These are phyloP conservation scores for Serinus canaria DNA, from an alignment of 2,113 vertebrate species.

Conservation along the genomic window DNA sequence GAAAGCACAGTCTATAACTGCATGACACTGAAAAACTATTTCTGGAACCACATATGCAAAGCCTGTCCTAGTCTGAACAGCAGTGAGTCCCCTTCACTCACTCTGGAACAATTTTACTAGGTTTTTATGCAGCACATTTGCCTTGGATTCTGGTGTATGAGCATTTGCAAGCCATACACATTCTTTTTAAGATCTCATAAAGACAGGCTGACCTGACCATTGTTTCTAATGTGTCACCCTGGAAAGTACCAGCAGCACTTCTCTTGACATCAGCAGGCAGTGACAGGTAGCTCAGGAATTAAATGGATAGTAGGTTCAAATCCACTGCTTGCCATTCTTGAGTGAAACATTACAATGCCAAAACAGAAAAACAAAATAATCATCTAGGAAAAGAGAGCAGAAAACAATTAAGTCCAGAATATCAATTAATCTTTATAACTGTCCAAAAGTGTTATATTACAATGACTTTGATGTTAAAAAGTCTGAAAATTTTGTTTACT, in stretches of 20 bases:
- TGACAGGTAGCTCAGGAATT: not conserved
- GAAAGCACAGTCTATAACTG: not conserved
- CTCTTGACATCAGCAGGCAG: not conserved
- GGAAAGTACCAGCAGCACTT: not conserved
- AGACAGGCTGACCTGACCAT: not conserved
- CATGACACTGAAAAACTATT: not conserved
- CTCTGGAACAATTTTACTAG: not conserved
- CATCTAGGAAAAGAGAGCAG: not conserved
- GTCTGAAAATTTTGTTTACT: not conserved
- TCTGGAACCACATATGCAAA: not conserved
- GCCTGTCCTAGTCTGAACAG: not conserved
- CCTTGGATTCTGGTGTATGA: not conserved
- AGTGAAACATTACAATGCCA: not conserved
- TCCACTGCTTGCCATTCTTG: not conserved
- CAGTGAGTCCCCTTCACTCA: not conserved
- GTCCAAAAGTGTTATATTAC: not conserved
- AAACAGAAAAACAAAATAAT: not conserved
- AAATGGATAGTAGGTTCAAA: not conserved
- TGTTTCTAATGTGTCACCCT: not conserved
- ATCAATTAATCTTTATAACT: not conserved
- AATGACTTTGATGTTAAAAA: not conserved
- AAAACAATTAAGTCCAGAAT: not conserved
- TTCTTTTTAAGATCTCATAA: not conserved
- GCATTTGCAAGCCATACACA: rapidly evolving
- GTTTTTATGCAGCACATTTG: not conserved